Evolutionary conservation across 2,113 vertebrate genomes (phyloP).

Genomic region (Oryzias celebensis): DNA sequence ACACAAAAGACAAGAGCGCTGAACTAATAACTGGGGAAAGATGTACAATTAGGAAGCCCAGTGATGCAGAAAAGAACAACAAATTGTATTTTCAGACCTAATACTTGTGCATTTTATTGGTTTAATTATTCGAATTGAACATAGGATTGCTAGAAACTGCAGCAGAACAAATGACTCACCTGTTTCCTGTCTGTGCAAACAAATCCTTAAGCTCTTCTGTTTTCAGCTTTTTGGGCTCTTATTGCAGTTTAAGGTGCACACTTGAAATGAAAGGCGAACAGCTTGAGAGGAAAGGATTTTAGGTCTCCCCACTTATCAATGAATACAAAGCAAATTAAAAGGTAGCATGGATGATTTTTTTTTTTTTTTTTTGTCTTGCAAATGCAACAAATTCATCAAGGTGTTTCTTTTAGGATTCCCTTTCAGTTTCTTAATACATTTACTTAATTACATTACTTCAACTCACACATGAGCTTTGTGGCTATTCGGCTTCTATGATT

Average conservation of each 20-base stretch:
- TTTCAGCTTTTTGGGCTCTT: constrained; percentile 5
- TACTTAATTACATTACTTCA: background rate
- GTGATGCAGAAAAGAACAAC: constrained; percentile 52
- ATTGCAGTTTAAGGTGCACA: constrained; percentile 14
- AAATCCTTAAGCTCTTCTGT: constrained; percentile 9
- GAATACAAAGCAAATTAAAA: constrained; percentile 32
- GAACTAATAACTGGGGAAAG: constrained; percentile 54
- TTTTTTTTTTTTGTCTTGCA: constrained; percentile 54
- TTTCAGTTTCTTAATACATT: constrained; percentile 22
- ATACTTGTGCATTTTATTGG: constrained; percentile 45
- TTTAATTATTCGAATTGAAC: constrained; percentile 63
- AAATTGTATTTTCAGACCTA: constrained; percentile 63
- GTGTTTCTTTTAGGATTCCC: constrained; percentile 19
- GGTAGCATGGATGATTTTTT: constrained; percentile 17
- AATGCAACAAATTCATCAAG: constrained; percentile 39
- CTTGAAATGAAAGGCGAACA: constrained; percentile 32
- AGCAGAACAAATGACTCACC: background rate
- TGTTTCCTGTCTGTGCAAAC: constrained; percentile 19
- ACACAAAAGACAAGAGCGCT: constrained; percentile 43
- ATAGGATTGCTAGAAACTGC: constrained; percentile 6
- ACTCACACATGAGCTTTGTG: constrained; percentile 34
- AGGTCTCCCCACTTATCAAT: constrained; percentile 51
- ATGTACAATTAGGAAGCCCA: constrained; percentile 66
- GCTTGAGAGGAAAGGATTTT: constrained; percentile 40
- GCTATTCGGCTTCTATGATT: constrained; percentile 34